These are phyloP conservation scores for Setophaga coronata DNA, from an alignment of 2,113 vertebrate genomes.

Conservation along the genomic window DNA sequence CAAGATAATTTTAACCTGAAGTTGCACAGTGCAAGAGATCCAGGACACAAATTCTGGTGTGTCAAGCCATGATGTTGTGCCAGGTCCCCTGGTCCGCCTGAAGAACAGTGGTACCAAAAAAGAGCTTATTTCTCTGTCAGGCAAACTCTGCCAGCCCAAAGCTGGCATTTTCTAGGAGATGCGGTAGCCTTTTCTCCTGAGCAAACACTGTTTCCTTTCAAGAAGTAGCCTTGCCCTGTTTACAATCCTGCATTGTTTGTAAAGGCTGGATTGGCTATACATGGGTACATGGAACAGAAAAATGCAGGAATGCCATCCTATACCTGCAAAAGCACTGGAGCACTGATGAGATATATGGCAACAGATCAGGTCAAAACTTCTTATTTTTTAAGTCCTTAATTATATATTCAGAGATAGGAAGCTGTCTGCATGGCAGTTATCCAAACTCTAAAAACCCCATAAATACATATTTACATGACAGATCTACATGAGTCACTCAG, in stretches of 20 bases:
- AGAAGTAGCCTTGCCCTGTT: neutral
- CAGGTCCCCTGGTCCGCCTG: neutral
- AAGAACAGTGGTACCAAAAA: neutral
- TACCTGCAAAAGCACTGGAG: neutral
- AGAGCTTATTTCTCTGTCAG: neutral
- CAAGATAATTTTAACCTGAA: neutral
- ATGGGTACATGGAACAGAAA: neutral
- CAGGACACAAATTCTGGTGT: neutral
- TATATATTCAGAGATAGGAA: neutral
- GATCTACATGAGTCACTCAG: neutral
- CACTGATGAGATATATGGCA: neutral
- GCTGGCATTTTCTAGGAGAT: neutral
- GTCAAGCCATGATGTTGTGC: fast-evolving
- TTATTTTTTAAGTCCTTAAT: neutral
- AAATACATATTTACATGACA: neutral
- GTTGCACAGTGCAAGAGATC: neutral
- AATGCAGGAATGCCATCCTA: neutral
- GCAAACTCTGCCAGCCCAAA: neutral
- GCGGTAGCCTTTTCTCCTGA: neutral
- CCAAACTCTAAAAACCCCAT: neutral
- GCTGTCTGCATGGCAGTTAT: neutral
- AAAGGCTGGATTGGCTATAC: neutral
- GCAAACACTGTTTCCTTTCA: neutral
- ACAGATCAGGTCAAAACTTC: neutral
- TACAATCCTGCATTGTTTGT: neutral